Percentiles rank a stretch among this genome's conserved stretches.
Evolutionary conservation across 1,140 invertebrate species (phyloP).

Genomic region (Latrodectus geometricus): DNA sequence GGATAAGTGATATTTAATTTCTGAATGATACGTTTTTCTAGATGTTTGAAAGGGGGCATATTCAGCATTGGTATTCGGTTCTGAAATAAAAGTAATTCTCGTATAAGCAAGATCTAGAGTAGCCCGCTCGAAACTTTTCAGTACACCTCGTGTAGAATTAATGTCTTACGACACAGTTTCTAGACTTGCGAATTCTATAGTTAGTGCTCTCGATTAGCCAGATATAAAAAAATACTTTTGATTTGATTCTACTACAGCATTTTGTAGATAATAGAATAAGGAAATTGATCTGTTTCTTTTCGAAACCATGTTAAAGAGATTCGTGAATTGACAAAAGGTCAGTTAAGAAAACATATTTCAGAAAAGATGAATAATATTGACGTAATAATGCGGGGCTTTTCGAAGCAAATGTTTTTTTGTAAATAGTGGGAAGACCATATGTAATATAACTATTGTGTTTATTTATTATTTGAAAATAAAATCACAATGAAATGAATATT

Average conservation of each 20-base stretch:
- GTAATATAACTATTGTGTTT: no score
- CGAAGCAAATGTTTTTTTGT: not conserved
- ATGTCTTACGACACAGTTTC: slow-evolving; percentile 1
- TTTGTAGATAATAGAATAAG: slow-evolving; percentile 39
- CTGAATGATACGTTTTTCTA: not conserved
- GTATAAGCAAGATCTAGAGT: slow-evolving; percentile 49
- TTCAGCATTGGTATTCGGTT: not conserved
- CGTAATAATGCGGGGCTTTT: not conserved
- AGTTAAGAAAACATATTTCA: slow-evolving; percentile 10
- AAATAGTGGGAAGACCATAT: slow-evolving; percentile 20
- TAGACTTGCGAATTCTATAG: slow-evolving; percentile 1
- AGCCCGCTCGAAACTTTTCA: not conserved
- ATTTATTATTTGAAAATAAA: no score
- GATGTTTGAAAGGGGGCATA: slow-evolving; percentile 5
- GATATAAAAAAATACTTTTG: slow-evolving; percentile 7
- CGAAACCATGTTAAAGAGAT: no score
- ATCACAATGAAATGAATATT: no score
- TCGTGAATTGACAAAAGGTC: not conserved
- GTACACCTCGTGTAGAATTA: slow-evolving; percentile 16
- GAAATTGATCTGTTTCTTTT: slow-evolving; percentile 19
- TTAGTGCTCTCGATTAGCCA: not conserved
- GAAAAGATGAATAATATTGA: slow-evolving; percentile 36
- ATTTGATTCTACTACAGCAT: not conserved
- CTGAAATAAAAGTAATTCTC: slow-evolving; percentile 34
- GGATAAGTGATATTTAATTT: not conserved